These are phyloP conservation scores for Reticulitermes lucifugus DNA, from an alignment of 2,888 invertebrate species.

Conservation along the genomic window DNA sequence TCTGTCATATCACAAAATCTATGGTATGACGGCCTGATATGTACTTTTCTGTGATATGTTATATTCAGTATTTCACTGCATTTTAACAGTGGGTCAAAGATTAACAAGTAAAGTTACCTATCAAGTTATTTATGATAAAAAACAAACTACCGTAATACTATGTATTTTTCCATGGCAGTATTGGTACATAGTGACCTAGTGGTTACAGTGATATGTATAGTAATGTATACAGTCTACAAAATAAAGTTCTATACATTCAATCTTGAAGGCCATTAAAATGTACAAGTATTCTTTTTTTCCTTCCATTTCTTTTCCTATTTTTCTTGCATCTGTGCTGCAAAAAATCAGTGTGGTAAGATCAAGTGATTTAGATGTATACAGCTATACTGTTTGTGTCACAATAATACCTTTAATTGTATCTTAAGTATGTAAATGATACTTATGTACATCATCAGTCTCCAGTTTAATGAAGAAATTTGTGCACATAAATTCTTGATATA, in stretches of 20 bases:
- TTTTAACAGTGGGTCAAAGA: neutral
- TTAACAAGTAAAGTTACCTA: no score
- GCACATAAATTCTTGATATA: neutral
- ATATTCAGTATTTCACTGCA: neutral
- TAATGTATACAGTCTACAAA: constrained; percentile 8
- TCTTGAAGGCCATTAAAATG: constrained; percentile 17
- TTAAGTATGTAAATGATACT: neutral
- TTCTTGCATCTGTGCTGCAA: neutral
- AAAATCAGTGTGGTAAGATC: neutral
- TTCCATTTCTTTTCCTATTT: neutral
- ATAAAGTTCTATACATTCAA: neutral
- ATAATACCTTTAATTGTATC: neutral
- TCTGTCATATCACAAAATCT: neutral
- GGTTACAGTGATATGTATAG: constrained; percentile 1
- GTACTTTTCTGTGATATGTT: constrained; percentile 17
- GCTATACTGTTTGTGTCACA: neutral
- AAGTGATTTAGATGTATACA: neutral
- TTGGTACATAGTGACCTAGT: neutral
- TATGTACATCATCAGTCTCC: neutral
- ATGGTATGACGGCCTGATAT: neutral
- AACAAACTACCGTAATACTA: neutral
- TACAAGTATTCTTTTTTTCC: neutral
- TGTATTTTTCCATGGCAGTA: constrained; percentile 14
- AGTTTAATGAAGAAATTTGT: neutral
- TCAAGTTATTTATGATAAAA: neutral